Percentiles rank a stretch among this genome's conserved stretches.
These are phyloP conservation scores for Peromyscus maniculatus DNA, from an alignment of 2,113 vertebrate genomes.

Conservation along the genomic window DNA sequence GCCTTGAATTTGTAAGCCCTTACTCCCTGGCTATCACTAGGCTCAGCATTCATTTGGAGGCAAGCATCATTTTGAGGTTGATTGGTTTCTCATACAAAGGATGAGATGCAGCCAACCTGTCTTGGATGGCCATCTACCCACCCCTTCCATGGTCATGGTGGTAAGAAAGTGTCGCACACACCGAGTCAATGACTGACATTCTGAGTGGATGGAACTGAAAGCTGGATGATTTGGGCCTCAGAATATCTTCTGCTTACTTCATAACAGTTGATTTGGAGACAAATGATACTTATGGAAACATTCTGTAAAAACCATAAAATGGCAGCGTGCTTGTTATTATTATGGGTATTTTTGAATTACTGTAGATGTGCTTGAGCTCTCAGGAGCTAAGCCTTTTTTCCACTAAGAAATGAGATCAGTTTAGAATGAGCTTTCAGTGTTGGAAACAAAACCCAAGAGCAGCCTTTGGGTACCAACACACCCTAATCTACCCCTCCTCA, in stretches of 20 bases:
- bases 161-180: accelerated
- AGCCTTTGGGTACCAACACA: background rate
- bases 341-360: conserved; percentile 33
- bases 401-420: background rate
- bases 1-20: background rate
- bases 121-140: accelerated
- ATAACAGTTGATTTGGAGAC: background rate
- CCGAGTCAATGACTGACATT: background rate
- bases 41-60: background rate
- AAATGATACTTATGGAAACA: background rate
- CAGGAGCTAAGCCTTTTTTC: conserved; percentile 14
- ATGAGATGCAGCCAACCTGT: conserved; percentile 77
- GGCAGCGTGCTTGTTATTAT: background rate
- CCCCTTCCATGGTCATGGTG: accelerated
- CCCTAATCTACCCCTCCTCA: background rate
- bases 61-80: background rate
- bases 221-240: background rate
- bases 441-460: background rate
- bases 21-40: background rate
- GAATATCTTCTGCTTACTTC: background rate
- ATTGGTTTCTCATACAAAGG: background rate
- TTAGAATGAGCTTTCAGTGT: background rate
- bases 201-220: background rate
- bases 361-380: background rate
- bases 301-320: conserved; percentile 41